Conservation (phyloP, 2,888 invertebrate genomes). For the Coelinius sp. region DNA sequence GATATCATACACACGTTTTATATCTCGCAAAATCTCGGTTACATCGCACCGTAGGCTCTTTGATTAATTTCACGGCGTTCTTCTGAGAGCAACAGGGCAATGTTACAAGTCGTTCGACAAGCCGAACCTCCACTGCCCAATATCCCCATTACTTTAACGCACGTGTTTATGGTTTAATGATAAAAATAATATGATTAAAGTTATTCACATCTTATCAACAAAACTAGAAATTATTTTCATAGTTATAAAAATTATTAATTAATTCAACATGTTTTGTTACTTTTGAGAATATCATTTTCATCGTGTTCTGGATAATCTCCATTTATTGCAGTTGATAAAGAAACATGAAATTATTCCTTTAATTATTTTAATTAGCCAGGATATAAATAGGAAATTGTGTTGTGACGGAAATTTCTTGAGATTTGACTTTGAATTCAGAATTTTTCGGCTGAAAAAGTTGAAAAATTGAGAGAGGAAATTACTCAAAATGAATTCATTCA, state of each 20-base stretch:
- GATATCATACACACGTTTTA: slow-evolving; percentile 20
- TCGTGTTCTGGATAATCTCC: no score
- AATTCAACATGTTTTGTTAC: neutral
- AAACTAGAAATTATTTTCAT: neutral
- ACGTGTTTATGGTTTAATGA: slow-evolving; percentile 4
- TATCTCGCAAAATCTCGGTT: slow-evolving; percentile 18
- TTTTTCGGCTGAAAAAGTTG: no score
- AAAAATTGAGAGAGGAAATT: neutral
- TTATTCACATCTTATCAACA: neutral
- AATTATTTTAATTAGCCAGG: no score
- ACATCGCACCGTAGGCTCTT: slow-evolving; percentile 9
- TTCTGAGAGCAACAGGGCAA: slow-evolving; percentile 52
- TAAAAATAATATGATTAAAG: neutral
- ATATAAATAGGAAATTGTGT: no score
- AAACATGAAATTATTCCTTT: no score
- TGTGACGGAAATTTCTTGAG: no score
- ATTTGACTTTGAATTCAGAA: no score
- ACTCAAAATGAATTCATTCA: neutral
- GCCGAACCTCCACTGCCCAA: slow-evolving; percentile 44
- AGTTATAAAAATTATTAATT: neutral
- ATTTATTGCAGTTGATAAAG: no score
- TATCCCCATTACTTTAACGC: neutral
- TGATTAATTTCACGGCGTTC: slow-evolving; percentile 16
- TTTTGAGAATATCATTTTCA: no score
- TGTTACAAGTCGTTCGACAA: slow-evolving; percentile 62